phyloP scores from a whole-genome alignment of 2,888 invertebrate species.

The Corythucha ciliata region DNA sequence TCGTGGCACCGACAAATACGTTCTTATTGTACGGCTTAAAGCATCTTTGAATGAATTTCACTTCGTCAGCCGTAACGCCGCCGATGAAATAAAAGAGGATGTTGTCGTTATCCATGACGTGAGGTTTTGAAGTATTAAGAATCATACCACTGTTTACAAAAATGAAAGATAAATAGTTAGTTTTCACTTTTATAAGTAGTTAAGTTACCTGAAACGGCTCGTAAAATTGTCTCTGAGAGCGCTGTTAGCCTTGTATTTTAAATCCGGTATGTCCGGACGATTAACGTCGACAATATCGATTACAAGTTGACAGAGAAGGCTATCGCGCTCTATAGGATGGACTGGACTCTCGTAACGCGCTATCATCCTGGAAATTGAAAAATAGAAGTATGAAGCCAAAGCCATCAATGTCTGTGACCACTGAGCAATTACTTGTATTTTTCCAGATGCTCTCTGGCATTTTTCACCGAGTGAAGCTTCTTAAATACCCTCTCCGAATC shows the following conservation, averaged over 20 bases:
- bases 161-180: constrained; percentile 5
- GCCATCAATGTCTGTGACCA: background rate
- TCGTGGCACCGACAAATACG: constrained; percentile 34
- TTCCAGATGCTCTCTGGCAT: constrained; percentile 12
- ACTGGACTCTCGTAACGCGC: constrained; percentile 37
- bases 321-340: constrained; percentile 39
- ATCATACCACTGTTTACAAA: constrained; percentile 46
- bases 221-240: constrained; percentile 40
- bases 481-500: constrained; percentile 10
- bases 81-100: constrained; percentile 58
- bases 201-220: constrained; percentile 52
- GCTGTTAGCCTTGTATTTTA: constrained; percentile 40
- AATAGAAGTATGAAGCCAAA: background rate
- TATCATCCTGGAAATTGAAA: constrained; percentile 26
- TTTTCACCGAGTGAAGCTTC: constrained; percentile 19
- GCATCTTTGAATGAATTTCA: constrained; percentile 41
- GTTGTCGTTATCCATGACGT: constrained; percentile 51
- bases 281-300: constrained; percentile 51
- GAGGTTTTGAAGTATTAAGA: constrained; percentile 49
- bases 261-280: constrained; percentile 51
- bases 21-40: constrained; percentile 32
- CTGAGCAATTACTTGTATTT: constrained; percentile 25
- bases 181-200: background rate
- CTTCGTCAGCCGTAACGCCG: constrained; percentile 57
- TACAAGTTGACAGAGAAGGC: constrained; percentile 50